Evolutionary conservation across 2,113 vertebrate genomes (phyloP).

Genomic region (Onychostoma macrolepis): DNA sequence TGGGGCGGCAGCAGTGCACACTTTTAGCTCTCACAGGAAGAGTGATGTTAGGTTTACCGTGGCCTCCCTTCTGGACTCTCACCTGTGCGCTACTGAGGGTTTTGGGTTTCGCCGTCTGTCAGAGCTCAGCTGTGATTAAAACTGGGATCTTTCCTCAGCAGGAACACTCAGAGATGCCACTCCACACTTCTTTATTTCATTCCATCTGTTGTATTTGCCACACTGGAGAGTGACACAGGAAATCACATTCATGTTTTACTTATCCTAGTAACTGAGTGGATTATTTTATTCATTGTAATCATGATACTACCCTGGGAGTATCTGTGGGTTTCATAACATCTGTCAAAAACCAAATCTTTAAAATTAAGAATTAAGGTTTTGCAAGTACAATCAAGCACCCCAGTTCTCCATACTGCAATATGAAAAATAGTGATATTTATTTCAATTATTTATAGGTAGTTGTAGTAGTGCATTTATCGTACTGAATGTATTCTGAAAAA

Average conservation of each 20-base stretch:
- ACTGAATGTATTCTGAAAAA: background rate
- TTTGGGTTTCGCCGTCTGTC: constrained; percentile 65
- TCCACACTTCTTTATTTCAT: constrained; percentile 50
- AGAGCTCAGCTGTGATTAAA: constrained; percentile 49
- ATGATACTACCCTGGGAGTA: background rate
- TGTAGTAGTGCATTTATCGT: background rate
- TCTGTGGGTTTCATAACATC: background rate
- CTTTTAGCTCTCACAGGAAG: constrained; percentile 59
- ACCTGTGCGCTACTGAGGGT: constrained; percentile 60
- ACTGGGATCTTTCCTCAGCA: constrained; percentile 49
- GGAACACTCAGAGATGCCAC: constrained; percentile 62
- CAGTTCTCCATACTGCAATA: background rate
- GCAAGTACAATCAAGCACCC: background rate
- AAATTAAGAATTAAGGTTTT: background rate
- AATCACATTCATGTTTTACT: constrained; percentile 3
- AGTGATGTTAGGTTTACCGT: constrained; percentile 49
- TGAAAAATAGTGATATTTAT: background rate
- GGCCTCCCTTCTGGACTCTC: constrained; percentile 53
- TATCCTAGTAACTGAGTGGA: background rate
- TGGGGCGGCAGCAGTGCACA: constrained; percentile 50
- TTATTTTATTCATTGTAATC: background rate
- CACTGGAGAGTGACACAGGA: constrained; percentile 56
- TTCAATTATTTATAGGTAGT: background rate
- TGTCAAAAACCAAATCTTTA: background rate
- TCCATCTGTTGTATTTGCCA: constrained; percentile 61